Evolutionary conservation across 2,113 vertebrate genomes (phyloP), one percentile per base, ranked within the genome.

Genomic region (Hemiprocne comata): DNA sequence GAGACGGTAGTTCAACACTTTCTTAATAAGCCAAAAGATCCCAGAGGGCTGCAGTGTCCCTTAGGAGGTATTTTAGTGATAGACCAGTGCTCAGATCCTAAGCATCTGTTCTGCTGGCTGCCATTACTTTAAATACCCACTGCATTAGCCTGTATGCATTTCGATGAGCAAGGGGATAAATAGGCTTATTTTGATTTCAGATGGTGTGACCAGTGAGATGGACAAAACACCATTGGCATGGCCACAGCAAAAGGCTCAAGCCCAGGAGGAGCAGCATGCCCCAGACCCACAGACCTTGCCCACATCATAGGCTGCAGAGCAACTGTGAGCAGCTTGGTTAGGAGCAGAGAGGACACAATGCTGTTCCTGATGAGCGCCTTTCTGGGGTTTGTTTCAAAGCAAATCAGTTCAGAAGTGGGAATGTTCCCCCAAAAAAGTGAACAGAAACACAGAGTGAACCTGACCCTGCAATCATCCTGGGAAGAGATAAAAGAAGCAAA

Each of bases 271-370:
- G 17, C 54, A 11, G 26, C 20, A 1, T 28, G 24, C 36, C 36
- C 1, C 46, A 13, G 33, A 44, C 40, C 17, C 31, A 13, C 46
- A 38, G 38, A 36, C 21, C 51, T 25, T 48, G 38, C 10, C 14
- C 29, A 19, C 24, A n/a, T 24, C 62, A 15, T 0, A 0, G 29
- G 36, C 10, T 3, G 44, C 50, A 69, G 70, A 61, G 48, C 77
- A 11, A 21, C 21, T 31, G 36, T 40, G 54, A 85, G n/a, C 2
- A 0, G 0, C 11, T 76, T 72, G 67, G 58, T 38, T 71, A 31
- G 4, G 14, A 61, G 29, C 40, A 10, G 7, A 3, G 3, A 4
- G 44, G 53, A 7, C 0, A 0, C 0, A 0, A 6, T 24, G 40
- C 17, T 57, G 24, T 5, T 72, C 44, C 64, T 70, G 38, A 70